Base-by-base conservation (phyloP, 2,888 invertebrate genomes). In the Tyria jacobaeae region DNA sequence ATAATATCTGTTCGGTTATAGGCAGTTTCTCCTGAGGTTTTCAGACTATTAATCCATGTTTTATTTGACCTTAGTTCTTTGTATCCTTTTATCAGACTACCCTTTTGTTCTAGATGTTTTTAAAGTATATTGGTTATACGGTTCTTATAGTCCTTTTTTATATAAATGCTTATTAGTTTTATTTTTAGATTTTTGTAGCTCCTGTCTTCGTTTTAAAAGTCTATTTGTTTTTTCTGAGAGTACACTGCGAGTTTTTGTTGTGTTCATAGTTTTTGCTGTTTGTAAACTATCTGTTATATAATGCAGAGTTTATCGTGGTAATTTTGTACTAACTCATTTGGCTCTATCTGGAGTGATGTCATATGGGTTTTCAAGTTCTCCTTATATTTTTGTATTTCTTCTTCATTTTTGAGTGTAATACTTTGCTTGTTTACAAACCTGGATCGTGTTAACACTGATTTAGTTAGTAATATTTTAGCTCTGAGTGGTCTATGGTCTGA, bases 391-490 rank as follows among this genome's bases (percentile, higher is more conserved):
- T 48, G 52, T 49, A 39, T 54, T 53, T 54, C 54, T 49, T 53
- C 48, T 48, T 27, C 31, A 21, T 25, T 39, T 49, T 53, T 37
- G n/a, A 60, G 54, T 17, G 9, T n/a, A 24, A 14, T 39, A 5
- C n/a, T 39, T 39, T 39, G 39, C 15, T 12, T 39, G n/a, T 47
- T 57, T 48, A 27, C 53, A 57, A 51, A 57, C 35, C 15, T 52
- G 34, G 47, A 47, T 59, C 58, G 51, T 21, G 37, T 48, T 52
- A 35, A 52, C n/a, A 47, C 25, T 37, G 37, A 49, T 5, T 54
- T 62, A 25, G 7, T 25, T 15, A 58, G 53, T 58, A 48, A 48
- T 53, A 62, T 53, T 62, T 53, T 53, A 10, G 49, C 58, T 51
- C 54, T 44, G 14, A 59, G 53, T 53, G 52, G 53, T 59, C 47